phyloP scores from a whole-genome alignment of 1,140 invertebrate species.

The Apis dorsata region DNA sequence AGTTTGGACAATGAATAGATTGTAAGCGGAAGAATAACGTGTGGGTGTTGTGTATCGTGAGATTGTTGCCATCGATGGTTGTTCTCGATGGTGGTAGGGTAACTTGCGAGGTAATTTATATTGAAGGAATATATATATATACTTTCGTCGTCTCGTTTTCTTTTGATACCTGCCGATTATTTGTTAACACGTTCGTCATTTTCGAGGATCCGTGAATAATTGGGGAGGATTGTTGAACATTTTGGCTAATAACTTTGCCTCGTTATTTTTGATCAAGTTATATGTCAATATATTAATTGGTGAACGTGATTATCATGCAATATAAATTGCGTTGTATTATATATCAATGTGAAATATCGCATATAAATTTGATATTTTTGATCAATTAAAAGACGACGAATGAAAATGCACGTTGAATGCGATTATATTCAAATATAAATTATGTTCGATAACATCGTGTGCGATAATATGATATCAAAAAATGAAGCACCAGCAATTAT shows the following conservation, averaged over 20 bases:
- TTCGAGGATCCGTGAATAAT: background rate
- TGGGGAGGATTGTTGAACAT: background rate
- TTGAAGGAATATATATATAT: background rate
- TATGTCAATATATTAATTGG: background rate
- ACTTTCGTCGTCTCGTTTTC: background rate
- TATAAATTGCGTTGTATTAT: background rate
- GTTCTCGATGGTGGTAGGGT: background rate
- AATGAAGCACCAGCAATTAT: no score
- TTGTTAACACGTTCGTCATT: background rate
- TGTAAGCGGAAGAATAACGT: background rate
- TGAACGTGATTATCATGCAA: background rate
- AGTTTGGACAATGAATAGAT: conserved; percentile 16
- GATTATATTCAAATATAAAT: no score
- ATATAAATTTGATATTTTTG: no score
- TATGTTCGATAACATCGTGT: no score
- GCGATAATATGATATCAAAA: no score
- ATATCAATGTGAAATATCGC: no score
- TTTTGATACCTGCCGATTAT: background rate
- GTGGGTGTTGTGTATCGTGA: background rate
- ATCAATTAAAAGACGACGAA: no score
- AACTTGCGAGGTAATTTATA: background rate
- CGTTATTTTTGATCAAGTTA: background rate
- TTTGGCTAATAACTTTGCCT: background rate
- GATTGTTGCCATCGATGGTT: conserved; percentile 2
- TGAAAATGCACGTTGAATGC: no score